A percentile compares a stretch with the other conserved stretches of the same genome.
These are phyloP conservation scores for Zaprionus africanus DNA, from an alignment of 1,140 invertebrate species.

Conservation along the genomic window DNA sequence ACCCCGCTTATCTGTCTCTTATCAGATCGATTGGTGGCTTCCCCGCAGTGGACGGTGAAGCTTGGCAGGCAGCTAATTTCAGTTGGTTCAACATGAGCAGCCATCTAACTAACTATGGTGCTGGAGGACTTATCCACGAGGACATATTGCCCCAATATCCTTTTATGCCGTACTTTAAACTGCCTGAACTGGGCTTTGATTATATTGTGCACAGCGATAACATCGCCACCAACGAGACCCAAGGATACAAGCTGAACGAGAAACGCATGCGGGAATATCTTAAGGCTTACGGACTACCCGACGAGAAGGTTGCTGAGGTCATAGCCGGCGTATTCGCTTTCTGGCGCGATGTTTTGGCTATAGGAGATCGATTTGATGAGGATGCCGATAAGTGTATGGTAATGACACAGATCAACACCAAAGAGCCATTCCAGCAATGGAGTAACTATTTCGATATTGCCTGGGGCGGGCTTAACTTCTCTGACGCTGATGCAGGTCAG, in stretches of 20 bases:
- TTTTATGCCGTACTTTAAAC: conserved; percentile 65
- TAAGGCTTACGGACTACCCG: conserved; percentile 45
- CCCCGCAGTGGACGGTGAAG: conserved; percentile 64
- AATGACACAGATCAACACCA: fast-evolving
- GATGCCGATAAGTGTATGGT: conserved; percentile 38
- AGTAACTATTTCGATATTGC: conserved; percentile 65
- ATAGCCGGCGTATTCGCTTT: conserved; percentile 66
- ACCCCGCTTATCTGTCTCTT: conserved; percentile 72
- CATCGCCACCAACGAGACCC: conserved; percentile 52
- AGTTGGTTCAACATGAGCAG: conserved; percentile 82
- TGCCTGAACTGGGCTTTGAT: conserved; percentile 76
- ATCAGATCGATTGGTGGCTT: conserved; percentile 76
- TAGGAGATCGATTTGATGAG: conserved; percentile 57
- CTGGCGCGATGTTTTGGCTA: conserved; percentile 54
- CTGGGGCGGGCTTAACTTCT: conserved; percentile 55
- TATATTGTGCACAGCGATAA: conserved; percentile 69
- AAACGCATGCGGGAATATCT: conserved; percentile 65
- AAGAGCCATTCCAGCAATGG: conserved; percentile 45
- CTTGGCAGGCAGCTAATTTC: conserved; percentile 64
- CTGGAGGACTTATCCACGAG: conserved; percentile 54
- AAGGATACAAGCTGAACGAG: conserved; percentile 64
- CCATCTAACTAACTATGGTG: conserved; percentile 68
- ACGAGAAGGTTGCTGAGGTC: conserved; percentile 45
- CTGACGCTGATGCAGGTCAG: background rate
- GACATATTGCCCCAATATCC: conserved; percentile 58